Evolutionary conservation across 2,888 invertebrate species (phyloP).

Genomic region (Merodon equestris): DNA sequence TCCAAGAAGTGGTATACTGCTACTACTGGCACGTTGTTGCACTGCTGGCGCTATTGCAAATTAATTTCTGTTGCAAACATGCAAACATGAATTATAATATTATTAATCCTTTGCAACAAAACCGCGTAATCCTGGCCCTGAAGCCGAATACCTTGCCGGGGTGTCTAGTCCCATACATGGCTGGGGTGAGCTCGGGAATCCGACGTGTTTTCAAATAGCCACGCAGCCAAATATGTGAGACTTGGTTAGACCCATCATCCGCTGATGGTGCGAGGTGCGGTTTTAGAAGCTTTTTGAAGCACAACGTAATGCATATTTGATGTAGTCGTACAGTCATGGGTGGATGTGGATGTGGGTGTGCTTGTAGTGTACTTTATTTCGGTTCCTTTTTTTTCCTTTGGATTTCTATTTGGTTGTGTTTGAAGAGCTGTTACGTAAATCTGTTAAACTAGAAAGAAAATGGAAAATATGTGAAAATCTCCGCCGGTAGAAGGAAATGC

Average conservation of each 20-base stretch:
- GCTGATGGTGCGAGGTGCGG: no score
- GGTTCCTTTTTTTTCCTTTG: neutral
- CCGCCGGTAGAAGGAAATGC: constrained; percentile 32
- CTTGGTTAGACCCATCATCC: no score
- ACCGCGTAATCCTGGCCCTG: constrained; percentile 47
- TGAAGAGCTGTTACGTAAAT: constrained; percentile 3
- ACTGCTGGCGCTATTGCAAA: constrained; percentile 30
- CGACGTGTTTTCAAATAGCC: no score
- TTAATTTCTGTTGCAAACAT: constrained; percentile 43
- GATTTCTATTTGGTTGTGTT: neutral
- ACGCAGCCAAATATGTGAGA: neutral
- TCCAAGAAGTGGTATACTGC: constrained; percentile 11
- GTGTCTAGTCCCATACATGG: constrained; percentile 3
- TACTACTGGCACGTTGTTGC: no score
- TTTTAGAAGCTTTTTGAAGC: no score
- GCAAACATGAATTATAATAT: constrained; percentile 51
- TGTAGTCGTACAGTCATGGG: no score
- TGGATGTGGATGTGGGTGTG: neutral
- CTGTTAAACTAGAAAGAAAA: no score
- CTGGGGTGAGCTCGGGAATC: no score
- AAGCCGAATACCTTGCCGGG: no score
- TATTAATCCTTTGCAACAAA: constrained; percentile 43
- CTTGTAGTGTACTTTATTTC: neutral
- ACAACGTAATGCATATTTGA: no score
- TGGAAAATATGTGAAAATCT: constrained; percentile 1